Percentiles rank a stretch among this genome's conserved stretches.
Conservation (phyloP, 2,113 vertebrate species). For the Lepidothrix coronata region DNA sequence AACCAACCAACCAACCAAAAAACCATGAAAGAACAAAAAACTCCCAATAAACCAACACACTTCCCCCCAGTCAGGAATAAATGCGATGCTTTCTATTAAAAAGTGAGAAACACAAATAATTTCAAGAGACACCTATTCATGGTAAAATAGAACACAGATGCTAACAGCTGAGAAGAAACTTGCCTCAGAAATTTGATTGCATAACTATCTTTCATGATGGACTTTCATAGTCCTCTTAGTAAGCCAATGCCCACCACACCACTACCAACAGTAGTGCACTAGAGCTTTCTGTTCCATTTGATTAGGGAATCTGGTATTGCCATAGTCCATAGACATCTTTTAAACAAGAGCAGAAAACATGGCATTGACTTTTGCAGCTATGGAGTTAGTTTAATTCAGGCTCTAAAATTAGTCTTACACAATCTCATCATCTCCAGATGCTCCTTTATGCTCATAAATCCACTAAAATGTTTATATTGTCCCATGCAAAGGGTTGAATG, state of each 20-base stretch:
- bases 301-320: background rate
- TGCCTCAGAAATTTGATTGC: background rate
- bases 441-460: conserved; percentile 48
- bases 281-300: background rate
- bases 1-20: background rate
- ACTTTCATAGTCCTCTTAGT: background rate
- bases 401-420: conserved; percentile 60
- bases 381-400: conserved; percentile 21
- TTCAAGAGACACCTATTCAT: conserved; percentile 41
- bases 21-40: background rate
- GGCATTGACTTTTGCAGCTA: conserved; percentile 1
- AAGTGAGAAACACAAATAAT: conserved; percentile 22
- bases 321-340: background rate
- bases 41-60: background rate
- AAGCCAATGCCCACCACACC: background rate
- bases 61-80: background rate
- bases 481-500: conserved; percentile 26
- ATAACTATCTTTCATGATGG: conserved; percentile 7
- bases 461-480: conserved; percentile 59
- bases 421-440: conserved; percentile 68
- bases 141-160: conserved; percentile 50
- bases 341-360: background rate
- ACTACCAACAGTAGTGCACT: background rate
- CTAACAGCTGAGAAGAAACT: conserved; percentile 35
- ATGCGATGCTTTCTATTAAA: background rate